These are phyloP conservation scores for Cercocebus atys DNA, from an alignment of 2,113 vertebrate species.

Conservation along the genomic window DNA sequence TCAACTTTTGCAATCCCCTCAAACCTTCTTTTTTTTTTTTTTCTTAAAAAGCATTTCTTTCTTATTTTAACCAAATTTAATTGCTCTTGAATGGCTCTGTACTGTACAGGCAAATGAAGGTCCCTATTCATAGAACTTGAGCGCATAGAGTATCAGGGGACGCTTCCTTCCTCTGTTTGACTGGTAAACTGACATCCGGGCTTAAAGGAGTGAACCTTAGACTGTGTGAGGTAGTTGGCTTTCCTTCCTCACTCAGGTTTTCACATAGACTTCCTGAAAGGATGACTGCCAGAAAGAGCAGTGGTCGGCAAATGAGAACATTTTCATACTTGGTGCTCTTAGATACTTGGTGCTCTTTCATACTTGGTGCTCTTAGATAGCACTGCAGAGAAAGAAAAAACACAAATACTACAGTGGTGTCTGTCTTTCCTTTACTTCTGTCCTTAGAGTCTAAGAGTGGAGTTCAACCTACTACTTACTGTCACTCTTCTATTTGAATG, in stretches of 20 bases:
- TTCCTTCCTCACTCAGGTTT: conserved; percentile 35
- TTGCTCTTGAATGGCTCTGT: conserved; percentile 76
- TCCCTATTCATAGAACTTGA: conserved; percentile 75
- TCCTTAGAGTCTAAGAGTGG: background rate
- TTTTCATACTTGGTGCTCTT: background rate
- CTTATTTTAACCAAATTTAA: conserved; percentile 76
- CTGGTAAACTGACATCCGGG: conserved; percentile 70
- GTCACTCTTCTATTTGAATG: background rate
- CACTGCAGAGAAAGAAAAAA: background rate
- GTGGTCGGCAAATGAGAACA: background rate
- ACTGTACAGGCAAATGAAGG: conserved; percentile 72
- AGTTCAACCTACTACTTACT: background rate
- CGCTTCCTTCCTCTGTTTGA: conserved; percentile 77
- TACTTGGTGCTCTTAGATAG: background rate
- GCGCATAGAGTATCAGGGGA: conserved; percentile 65
- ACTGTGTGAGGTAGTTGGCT: background rate
- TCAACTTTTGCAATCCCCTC: conserved; percentile 75
- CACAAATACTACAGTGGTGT: too few relatives aligned
- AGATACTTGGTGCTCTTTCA: background rate
- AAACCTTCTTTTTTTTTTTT: conserved; percentile 54
- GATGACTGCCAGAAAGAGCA: background rate
- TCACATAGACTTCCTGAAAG: conserved; percentile 37
- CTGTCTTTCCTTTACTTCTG: background rate
- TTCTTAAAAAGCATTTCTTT: conserved; percentile 67
- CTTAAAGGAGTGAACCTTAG: conserved; percentile 48